Percentiles rank a stretch among this genome's conserved stretches.
Conservation (phyloP, 2,797 vertebrate species). For the Typhlichthys subterraneus region DNA sequence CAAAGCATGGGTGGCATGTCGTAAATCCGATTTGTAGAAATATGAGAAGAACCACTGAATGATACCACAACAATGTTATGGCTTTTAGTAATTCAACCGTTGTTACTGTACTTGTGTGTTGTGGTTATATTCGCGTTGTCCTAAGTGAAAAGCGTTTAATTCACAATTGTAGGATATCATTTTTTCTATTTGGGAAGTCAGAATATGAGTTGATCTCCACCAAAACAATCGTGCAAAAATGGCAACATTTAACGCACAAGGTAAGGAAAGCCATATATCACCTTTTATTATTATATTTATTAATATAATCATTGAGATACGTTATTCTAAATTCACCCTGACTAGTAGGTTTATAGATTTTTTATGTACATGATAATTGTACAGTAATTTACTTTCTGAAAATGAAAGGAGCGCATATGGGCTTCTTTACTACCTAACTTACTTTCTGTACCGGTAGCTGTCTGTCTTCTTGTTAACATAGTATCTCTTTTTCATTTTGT, state of each 20-base stretch:
- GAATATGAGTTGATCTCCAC: slow-evolving; percentile 45
- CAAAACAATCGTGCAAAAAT: slow-evolving; percentile 56
- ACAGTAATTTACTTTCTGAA: no score
- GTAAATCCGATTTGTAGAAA: slow-evolving; percentile 35
- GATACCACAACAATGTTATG: slow-evolving; percentile 3
- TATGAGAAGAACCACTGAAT: slow-evolving; percentile 23
- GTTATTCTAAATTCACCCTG: no score
- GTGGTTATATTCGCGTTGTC: background rate
- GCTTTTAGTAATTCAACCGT: background rate
- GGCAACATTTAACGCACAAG: slow-evolving; percentile 74
- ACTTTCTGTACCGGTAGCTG: no score
- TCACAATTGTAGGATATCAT: slow-evolving; percentile 2
- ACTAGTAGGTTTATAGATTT: no score
- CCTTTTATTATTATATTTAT: background rate
- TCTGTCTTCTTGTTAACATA: slow-evolving; percentile 4
- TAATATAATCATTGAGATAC: background rate
- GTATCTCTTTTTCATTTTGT: background rate
- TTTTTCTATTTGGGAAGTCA: slow-evolving; percentile 5
- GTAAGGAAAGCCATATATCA: slow-evolving; percentile 49
- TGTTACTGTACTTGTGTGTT: background rate
- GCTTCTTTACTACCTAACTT: background rate
- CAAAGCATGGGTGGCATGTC: slow-evolving; percentile 47
- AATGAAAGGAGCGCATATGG: background rate
- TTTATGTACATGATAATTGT: no score
- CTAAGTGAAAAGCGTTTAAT: background rate